These are phyloP conservation scores for Chelmon rostratus DNA, from an alignment of 2,797 vertebrate genomes.

Conservation along the genomic window DNA sequence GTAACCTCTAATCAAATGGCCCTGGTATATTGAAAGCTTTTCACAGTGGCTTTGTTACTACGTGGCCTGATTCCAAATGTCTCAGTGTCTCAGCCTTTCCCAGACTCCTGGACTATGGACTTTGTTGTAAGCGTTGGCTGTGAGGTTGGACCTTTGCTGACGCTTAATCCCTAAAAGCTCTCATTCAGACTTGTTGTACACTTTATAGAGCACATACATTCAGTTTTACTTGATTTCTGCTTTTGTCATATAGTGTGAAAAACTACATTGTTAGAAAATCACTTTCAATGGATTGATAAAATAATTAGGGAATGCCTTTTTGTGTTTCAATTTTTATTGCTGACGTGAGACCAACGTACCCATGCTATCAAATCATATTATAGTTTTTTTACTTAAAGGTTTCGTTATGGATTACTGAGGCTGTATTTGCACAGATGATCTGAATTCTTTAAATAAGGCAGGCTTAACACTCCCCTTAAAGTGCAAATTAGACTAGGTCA, in stretches of 20 bases:
- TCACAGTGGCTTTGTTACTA: conserved; percentile 3
- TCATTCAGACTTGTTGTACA: background rate
- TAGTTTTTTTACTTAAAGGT: background rate
- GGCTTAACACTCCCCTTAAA: background rate
- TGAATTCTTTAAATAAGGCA: background rate
- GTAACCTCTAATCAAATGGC: conserved; percentile 4
- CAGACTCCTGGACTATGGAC: conserved; percentile 58
- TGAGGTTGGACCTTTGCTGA: background rate
- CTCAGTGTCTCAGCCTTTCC: conserved; percentile 18
- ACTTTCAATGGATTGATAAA: background rate
- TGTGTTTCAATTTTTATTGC: background rate
- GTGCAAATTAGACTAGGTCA: conserved; percentile 8
- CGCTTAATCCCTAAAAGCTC: conserved; percentile 1
- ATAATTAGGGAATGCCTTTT: background rate
- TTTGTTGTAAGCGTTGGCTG: conserved; percentile 29
- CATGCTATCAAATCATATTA: background rate
- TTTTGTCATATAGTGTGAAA: background rate
- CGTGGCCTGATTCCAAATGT: conserved; percentile 22
- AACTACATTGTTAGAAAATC: background rate
- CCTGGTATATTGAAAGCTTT: background rate
- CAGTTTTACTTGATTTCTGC: background rate
- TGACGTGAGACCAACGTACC: background rate
- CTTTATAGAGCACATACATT: background rate
- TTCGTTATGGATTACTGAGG: background rate
- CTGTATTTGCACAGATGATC: background rate